Conservation (phyloP, 2,888 invertebrate species). For the Nyleta sp. region DNA sequence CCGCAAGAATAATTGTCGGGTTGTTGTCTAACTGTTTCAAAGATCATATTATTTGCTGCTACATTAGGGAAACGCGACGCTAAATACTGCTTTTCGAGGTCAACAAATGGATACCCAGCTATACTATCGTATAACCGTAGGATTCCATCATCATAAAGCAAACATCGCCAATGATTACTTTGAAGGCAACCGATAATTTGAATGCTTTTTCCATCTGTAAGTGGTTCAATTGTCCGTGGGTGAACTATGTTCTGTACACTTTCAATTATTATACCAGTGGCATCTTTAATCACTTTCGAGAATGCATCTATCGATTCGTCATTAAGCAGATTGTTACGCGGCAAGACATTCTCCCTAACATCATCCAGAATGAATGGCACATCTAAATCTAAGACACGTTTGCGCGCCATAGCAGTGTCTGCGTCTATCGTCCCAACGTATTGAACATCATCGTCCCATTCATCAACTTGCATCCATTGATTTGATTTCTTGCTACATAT, state of each 20-base stretch:
- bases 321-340: neutral
- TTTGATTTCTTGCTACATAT: no score
- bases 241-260: neutral
- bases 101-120: neutral
- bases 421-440: no score
- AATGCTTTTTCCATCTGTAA: neutral
- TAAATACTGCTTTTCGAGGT: neutral
- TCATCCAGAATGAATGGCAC: neutral
- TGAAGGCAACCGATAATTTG: neutral
- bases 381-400: neutral
- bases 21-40: neutral
- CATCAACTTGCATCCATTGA: no score
- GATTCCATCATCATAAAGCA: neutral
- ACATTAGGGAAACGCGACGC: neutral
- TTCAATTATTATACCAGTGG: neutral
- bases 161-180: neutral
- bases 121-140: neutral
- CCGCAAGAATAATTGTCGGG: neutral
- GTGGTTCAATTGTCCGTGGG: neutral
- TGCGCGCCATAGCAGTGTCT: no score
- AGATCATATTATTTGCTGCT: neutral
- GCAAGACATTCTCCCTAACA: neutral
- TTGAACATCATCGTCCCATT: no score
- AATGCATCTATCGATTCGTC: neutral
- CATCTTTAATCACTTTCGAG: neutral